Conservation (phyloP, 1,140 invertebrate genomes). For the Tetranychus cinnabarinus region DNA sequence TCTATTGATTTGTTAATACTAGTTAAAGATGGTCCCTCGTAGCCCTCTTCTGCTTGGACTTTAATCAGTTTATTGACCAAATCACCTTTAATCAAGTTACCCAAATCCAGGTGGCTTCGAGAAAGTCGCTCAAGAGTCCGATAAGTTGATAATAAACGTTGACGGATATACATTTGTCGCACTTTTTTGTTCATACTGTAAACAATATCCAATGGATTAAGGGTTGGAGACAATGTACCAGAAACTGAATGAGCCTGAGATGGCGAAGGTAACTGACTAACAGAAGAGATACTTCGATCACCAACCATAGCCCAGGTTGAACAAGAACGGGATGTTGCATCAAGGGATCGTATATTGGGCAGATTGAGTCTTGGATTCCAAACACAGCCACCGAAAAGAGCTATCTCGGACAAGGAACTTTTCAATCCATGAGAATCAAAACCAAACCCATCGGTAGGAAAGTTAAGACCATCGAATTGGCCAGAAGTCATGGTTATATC, state of each 20-base stretch:
- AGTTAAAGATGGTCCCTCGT: background rate
- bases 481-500: constrained; percentile 28
- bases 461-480: too few species aligned
- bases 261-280: constrained; percentile 43
- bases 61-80: constrained; percentile 35
- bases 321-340: constrained; percentile 48
- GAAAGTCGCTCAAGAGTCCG: constrained; percentile 50
- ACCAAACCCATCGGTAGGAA: too few species aligned
- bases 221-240: constrained; percentile 18
- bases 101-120: constrained; percentile 54
- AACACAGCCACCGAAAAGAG: constrained; percentile 3
- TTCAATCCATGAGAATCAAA: background rate
- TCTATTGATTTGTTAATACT: background rate
- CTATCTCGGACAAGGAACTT: constrained; percentile 11
- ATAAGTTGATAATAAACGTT: constrained; percentile 49
- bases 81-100: constrained; percentile 26
- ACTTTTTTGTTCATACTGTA: constrained; percentile 60
- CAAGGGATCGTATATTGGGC: constrained; percentile 21
- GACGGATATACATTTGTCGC: constrained; percentile 41
- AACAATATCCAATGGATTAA: constrained; percentile 42
- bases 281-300: constrained; percentile 34
- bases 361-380: constrained; percentile 1
- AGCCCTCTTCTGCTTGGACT: constrained; percentile 26
- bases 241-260: constrained; percentile 19
- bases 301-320: constrained; percentile 64